phyloP scores from a whole-genome alignment of 2,888 invertebrate species.

The Hyles lineata region DNA sequence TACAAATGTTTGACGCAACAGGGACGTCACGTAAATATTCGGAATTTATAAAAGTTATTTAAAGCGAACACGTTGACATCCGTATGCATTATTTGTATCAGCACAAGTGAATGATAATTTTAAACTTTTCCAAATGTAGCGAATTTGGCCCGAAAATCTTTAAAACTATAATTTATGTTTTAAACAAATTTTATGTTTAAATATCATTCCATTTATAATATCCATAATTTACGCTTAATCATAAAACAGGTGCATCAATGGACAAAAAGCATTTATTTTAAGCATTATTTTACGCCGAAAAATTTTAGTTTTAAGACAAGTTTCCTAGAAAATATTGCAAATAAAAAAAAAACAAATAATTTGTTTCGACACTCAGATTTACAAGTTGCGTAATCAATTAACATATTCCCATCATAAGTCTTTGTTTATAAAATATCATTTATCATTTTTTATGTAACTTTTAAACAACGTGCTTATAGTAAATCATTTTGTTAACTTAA shows the following conservation, averaged over 20 bases:
- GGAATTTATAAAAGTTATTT: not conserved
- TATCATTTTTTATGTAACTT: not conserved
- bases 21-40: not conserved
- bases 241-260: too few relatives aligned
- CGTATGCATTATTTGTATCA: not conserved
- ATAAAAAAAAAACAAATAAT: not conserved
- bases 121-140: not conserved
- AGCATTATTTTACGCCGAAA: not conserved
- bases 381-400: not conserved
- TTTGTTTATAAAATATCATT: not conserved
- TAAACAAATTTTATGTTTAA: too few relatives aligned
- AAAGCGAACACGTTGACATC: not conserved
- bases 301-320: not conserved
- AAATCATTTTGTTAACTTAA: constrained; percentile 1
- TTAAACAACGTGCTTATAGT: not conserved
- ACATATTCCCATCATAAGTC: not conserved
- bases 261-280: too few relatives aligned
- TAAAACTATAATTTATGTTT: too few relatives aligned
- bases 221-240: too few relatives aligned
- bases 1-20: not conserved
- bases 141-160: not conserved
- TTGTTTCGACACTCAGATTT: not conserved
- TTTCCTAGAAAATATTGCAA: not conserved
- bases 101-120: not conserved
- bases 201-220: too few relatives aligned